Conservation (phyloP, 2,113 vertebrate species). For the Siniperca chuatsi region DNA sequence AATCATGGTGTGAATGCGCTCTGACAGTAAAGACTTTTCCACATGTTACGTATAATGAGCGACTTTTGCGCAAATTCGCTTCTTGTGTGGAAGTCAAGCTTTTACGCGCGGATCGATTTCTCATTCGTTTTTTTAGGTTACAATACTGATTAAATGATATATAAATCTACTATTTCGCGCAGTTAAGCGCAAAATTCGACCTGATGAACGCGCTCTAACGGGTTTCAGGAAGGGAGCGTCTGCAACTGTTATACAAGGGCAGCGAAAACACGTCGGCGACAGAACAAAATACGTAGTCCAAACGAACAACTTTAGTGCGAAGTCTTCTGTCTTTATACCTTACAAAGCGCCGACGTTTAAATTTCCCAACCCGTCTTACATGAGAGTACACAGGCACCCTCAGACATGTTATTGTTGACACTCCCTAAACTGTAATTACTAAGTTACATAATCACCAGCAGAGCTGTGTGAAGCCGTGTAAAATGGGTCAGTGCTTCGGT, state of each 20-base stretch:
- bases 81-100: not conserved
- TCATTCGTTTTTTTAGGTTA: not conserved
- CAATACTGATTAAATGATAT: not conserved
- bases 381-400: not conserved
- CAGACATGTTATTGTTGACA: not conserved
- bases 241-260: not conserved
- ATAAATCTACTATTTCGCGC: not conserved
- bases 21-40: not conserved
- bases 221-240: conserved; percentile 4
- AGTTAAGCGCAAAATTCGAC: not conserved
- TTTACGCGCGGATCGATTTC: not conserved
- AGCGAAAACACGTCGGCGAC: not conserved
- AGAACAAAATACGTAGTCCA: fast-evolving
- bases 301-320: fast-evolving
- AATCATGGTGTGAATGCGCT: not conserved
- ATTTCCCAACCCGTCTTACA: fast-evolving
- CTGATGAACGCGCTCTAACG: not conserved
- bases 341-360: fast-evolving
- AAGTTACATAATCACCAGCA: not conserved
- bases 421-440: not conserved
- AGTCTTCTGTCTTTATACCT: fast-evolving
- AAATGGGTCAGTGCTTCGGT: not conserved
- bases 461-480: not conserved
- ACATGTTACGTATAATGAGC: not conserved
- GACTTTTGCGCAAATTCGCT: not conserved